Percentiles rank a stretch among this genome's conserved stretches.
Conservation (phyloP, 2,888 invertebrate genomes). For the Netelia fuscicornis region DNA sequence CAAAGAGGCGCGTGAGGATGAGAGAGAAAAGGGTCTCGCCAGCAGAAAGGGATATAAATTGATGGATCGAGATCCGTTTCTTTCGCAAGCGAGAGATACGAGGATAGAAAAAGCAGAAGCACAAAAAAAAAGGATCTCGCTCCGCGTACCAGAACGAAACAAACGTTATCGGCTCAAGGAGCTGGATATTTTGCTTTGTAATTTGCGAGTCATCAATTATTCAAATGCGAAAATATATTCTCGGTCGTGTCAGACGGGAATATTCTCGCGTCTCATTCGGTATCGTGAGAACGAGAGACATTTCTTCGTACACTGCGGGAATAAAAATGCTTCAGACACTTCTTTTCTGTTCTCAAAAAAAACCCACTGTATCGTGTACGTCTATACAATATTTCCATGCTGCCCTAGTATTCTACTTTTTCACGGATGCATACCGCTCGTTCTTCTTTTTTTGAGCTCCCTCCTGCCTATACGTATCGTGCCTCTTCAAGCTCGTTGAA, state of each 20-base stretch:
- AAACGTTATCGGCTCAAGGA: slow-evolving; percentile 33
- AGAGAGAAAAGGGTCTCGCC: slow-evolving; percentile 20
- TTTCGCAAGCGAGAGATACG: slow-evolving; percentile 15
- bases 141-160: slow-evolving; percentile 10
- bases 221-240: slow-evolving; percentile 25
- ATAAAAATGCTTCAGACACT: slow-evolving; percentile 14
- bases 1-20: slow-evolving; percentile 48
- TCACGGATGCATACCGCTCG: slow-evolving; percentile 27
- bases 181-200: slow-evolving; percentile 73
- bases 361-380: background rate
- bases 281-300: slow-evolving; percentile 50
- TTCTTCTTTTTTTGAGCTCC: slow-evolving; percentile 20
- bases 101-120: slow-evolving; percentile 4
- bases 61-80: slow-evolving; percentile 63
- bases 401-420: slow-evolving; percentile 43
- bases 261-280: slow-evolving; percentile 55
- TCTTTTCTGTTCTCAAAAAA: background rate
- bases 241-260: background rate
- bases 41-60: slow-evolving; percentile 40
- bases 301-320: background rate
- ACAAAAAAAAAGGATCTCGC: slow-evolving; percentile 21
- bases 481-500: slow-evolving; percentile 29
- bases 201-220: slow-evolving; percentile 78
- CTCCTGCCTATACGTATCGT: slow-evolving; percentile 26
- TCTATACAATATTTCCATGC: slow-evolving; percentile 39